These are phyloP conservation scores for Scaptodrosophila lebanonensis DNA, from an alignment of 1,140 invertebrate genomes.

Conservation along the genomic window DNA sequence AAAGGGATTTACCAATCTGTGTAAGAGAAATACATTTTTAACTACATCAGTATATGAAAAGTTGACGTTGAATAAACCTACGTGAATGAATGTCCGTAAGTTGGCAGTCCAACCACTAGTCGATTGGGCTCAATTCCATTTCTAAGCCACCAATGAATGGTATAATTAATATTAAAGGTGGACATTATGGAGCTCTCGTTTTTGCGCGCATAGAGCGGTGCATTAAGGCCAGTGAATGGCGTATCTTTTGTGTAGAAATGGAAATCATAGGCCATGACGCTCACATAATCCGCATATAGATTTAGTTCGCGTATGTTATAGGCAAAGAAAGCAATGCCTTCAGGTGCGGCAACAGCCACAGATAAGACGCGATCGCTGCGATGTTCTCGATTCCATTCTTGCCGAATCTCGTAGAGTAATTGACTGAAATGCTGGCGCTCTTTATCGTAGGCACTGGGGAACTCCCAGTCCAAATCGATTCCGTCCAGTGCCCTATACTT, in stretches of 20 bases:
- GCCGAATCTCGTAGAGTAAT: slow-evolving; percentile 83
- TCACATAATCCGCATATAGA: slow-evolving; percentile 89
- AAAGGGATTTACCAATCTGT: slow-evolving; percentile 82
- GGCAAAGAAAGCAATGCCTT: slow-evolving; percentile 84
- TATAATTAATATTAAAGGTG: slow-evolving; percentile 90
- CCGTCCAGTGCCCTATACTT: slow-evolving; percentile 84
- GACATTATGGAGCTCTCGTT: slow-evolving; percentile 82
- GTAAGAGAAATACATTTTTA: slow-evolving; percentile 20
- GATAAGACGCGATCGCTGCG: slow-evolving; percentile 81
- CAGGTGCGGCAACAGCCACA: slow-evolving; percentile 86
- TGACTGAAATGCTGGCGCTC: slow-evolving; percentile 85
- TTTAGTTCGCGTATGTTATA: slow-evolving; percentile 88
- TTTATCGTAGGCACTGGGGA: slow-evolving; percentile 82
- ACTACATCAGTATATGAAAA: not conserved
- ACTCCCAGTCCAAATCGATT: slow-evolving; percentile 93
- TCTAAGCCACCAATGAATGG: slow-evolving; percentile 87
- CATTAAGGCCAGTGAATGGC: slow-evolving; percentile 88
- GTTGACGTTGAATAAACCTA: slow-evolving; percentile 65
- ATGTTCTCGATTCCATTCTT: slow-evolving; percentile 81
- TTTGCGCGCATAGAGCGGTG: slow-evolving; percentile 83
- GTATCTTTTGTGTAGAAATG: slow-evolving; percentile 87
- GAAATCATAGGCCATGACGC: slow-evolving; percentile 94
- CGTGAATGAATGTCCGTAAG: slow-evolving; percentile 91
- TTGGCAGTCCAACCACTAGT: slow-evolving; percentile 92
- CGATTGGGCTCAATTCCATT: slow-evolving; percentile 90